Evolutionary conservation across 2,113 vertebrate genomes (phyloP).

Genomic region (Catharus minimus): DNA sequence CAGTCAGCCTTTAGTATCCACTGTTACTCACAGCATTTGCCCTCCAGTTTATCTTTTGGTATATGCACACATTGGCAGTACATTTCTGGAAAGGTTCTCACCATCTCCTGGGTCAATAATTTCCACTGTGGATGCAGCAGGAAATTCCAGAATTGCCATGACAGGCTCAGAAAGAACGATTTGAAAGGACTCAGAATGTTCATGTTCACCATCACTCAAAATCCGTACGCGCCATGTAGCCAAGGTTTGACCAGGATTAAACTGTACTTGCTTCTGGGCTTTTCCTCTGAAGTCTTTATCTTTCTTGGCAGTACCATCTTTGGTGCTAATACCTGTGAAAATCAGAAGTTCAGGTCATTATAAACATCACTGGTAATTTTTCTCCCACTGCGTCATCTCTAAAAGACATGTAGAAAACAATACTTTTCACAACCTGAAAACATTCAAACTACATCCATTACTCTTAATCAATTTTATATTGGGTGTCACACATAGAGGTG

Average conservation of each 20-base stretch:
- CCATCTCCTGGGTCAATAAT: conserved; percentile 91
- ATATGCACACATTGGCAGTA: neutral
- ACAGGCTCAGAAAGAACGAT: conserved; percentile 90
- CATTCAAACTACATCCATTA: neutral
- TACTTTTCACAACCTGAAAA: neutral
- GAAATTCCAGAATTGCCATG: conserved; percentile 88
- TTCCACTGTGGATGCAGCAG: conserved; percentile 82
- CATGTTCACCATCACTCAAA: conserved; percentile 83
- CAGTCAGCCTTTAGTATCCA: neutral
- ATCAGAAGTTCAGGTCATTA: conserved; percentile 4
- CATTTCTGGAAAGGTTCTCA: conserved; percentile 51
- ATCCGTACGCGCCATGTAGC: conserved; percentile 86
- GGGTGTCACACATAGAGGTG: neutral
- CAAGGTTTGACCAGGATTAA: conserved; percentile 90
- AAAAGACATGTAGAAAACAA: neutral
- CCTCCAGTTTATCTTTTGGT: neutral
- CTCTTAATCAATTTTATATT: neutral
- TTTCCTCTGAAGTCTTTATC: conserved; percentile 90
- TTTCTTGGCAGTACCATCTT: conserved; percentile 85
- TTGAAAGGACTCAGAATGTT: conserved; percentile 88
- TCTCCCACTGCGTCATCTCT: neutral
- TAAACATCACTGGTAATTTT: neutral
- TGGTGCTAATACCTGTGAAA: conserved; percentile 85
- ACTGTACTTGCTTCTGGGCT: conserved; percentile 92
- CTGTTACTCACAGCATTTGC: neutral